Evolutionary conservation across 2,888 invertebrate species (phyloP), one percentile per base, ranked within the genome.

Genomic region (Shargacucullia verbasci): DNA sequence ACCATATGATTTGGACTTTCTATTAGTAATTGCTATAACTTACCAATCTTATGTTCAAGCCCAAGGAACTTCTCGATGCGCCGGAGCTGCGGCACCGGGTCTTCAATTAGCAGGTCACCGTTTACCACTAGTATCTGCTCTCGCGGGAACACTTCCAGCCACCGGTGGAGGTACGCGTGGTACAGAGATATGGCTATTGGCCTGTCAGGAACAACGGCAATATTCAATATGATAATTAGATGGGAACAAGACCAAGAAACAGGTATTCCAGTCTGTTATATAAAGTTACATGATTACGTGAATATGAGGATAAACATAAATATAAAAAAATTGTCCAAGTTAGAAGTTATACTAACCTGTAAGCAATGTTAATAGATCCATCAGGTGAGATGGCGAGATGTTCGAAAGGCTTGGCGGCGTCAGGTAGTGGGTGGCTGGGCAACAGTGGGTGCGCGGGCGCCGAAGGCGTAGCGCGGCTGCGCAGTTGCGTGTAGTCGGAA

Each of bases 401-500:
- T 86, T 98, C 98, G 86, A 98, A 98, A 54, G 96, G 95, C 74
- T 96, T 95, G 8, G 92, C 83, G 47, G 94, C 83, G 60, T 92
- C 91, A 0, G 92, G 82, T 31, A 85, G 73, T 0, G 91, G 87
- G 55, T 89, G 86, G 25, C 86, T 85, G 37, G 90, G 76, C 41
- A 88, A 62, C 35, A 90, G 86, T 0, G 87, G 84, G 9, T 88
- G 89, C 58, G 94, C 91, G 5, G 97, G 95, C 67, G 96, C 95
- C 9, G 97, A 96, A 0, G 97, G 96, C 34, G 97, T 96, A 20
- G 97, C 97, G 82, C 97, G 97, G 76, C 97, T 97, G 67, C 97
- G 95, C 76, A 99, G 95, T 90, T 99, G 99, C 14, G 98, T 98
- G 92, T 99, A 99, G 95, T 99, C 99, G 11, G 99, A 99, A 81